Evolutionary conservation across 2,888 invertebrate species (phyloP), one percentile per base, ranked within the genome.

Genomic region (Mimumesa dahlbomi): DNA sequence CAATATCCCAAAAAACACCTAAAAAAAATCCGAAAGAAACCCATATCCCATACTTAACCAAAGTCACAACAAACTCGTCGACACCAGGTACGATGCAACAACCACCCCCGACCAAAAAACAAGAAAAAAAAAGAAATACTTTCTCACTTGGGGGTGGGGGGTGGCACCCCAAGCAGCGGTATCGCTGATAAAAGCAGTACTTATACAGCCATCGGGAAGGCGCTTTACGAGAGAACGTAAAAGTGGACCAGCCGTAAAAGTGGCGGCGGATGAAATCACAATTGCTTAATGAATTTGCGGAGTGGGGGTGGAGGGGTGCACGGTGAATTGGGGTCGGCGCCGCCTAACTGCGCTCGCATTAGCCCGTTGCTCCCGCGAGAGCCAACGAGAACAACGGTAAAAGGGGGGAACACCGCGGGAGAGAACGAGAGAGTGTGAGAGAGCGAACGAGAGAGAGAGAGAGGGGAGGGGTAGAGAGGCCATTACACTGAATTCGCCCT

Each of bases 271-370:
- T 75, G 72, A 82, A 82, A 82, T 83, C 81, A 73, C 81, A 78
- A 82, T 82, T 73, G 77, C 81, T 81, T 79, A 84, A 82, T 82
- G 81, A 79, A 84, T 77, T 77, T 73, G 73, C 70, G 64, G 72
- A n/a, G n/a, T n/a, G n/a, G n/a, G n/a, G n/a, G n/a, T n/a, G n/a
- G n/a, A n/a, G n/a, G 70, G 69, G 74, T 66, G 68, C 74, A 69
- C 50, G 56, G 70, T 45, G 71, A 77, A 83, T 82, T 77, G 75
- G 71, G 82, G 75, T 75, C 64, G 77, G 67, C 59, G 73, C 63
- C 71, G 70, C 68, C 69, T 77, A 83, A 83, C 73, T 77, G 72
- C 75, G 54, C 75, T 69, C 54, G 52, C 68, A 72, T 81, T 77
- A 81, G 75, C 69, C 63, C 64, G 72, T 72, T 64, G 67, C 67